Percentiles rank a stretch among this genome's conserved stretches.
Evolutionary conservation across 2,797 vertebrate species (phyloP).

Genomic region (Crocodylus rhombifer): DNA sequence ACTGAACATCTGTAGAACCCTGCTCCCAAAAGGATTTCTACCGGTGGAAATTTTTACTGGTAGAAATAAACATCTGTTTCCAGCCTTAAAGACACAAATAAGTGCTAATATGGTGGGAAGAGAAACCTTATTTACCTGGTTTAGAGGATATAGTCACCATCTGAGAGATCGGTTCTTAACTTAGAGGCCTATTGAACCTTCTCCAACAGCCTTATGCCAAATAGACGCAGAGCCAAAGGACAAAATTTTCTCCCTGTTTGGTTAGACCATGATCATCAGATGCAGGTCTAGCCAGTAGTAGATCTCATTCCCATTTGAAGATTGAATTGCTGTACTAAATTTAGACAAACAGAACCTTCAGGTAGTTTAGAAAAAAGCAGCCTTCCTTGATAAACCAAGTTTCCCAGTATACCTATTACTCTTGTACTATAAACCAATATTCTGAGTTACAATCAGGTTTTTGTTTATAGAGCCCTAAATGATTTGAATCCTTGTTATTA

Average conservation of each 20-base stretch:
- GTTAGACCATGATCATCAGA: not conserved
- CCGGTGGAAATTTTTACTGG: no score
- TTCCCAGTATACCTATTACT: not conserved
- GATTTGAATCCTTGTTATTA: conserved; percentile 1
- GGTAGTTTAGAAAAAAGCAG: not conserved
- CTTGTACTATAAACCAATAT: not conserved
- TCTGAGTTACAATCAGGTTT: not conserved
- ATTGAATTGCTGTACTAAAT: not conserved
- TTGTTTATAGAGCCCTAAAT: not conserved
- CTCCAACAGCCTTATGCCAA: not conserved
- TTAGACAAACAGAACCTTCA: not conserved
- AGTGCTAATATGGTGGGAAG: not conserved
- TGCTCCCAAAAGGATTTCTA: no score
- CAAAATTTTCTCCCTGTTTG: fast-evolving
- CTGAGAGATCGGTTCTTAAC: not conserved
- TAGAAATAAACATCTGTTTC: no score
- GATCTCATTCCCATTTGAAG: not conserved
- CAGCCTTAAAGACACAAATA: not conserved
- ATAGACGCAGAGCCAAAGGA: fast-evolving
- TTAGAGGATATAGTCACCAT: fast-evolving
- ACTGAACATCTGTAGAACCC: no score
- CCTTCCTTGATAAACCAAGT: not conserved
- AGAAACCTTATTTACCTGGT: not conserved
- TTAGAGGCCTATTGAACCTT: not conserved
- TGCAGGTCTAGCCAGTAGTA: not conserved